Percentiles rank a stretch among this genome's conserved stretches.
Conservation (phyloP, 1,140 invertebrate species). For the Leptinotarsa texana region DNA sequence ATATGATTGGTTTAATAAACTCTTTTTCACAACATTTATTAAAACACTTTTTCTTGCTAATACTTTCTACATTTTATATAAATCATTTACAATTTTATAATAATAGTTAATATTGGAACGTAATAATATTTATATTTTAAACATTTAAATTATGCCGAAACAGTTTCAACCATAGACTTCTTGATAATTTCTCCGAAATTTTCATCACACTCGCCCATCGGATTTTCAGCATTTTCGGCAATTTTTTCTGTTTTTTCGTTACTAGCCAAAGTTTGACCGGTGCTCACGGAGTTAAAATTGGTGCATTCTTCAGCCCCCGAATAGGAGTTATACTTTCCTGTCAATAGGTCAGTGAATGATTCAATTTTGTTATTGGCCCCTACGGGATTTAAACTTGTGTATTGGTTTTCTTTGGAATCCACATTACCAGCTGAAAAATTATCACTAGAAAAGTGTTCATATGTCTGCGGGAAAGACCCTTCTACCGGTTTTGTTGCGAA, state of each 20-base stretch:
- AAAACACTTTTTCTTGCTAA: conserved; percentile 52
- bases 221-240: conserved; percentile 27
- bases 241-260: conserved; percentile 25
- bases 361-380: conserved; percentile 69
- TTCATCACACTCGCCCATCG: conserved; percentile 62
- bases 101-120: conserved; percentile 46
- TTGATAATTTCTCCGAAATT: conserved; percentile 93
- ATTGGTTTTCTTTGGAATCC: conserved; percentile 58
- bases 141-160: conserved; percentile 68
- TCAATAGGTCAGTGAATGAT: conserved; percentile 69
- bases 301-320: conserved; percentile 46
- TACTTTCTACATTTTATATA: conserved; percentile 55
- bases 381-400: conserved; percentile 62
- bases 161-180: conserved; percentile 89
- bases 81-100: conserved; percentile 52
- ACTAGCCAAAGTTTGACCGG: conserved; percentile 24
- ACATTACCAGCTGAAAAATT: conserved; percentile 47
- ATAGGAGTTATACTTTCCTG: conserved; percentile 63
- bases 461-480: conserved; percentile 35
- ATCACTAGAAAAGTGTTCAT: conserved; percentile 51
- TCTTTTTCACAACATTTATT: conserved; percentile 55
- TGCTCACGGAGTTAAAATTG: conserved; percentile 34
- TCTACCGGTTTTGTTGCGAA: conserved; percentile 53
- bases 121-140: conserved; percentile 46
- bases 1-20: conserved; percentile 40